Evolutionary conservation across 2,888 invertebrate genomes (phyloP), one percentile per base, ranked within the genome.

Genomic region (Tryphoninae sp.): DNA sequence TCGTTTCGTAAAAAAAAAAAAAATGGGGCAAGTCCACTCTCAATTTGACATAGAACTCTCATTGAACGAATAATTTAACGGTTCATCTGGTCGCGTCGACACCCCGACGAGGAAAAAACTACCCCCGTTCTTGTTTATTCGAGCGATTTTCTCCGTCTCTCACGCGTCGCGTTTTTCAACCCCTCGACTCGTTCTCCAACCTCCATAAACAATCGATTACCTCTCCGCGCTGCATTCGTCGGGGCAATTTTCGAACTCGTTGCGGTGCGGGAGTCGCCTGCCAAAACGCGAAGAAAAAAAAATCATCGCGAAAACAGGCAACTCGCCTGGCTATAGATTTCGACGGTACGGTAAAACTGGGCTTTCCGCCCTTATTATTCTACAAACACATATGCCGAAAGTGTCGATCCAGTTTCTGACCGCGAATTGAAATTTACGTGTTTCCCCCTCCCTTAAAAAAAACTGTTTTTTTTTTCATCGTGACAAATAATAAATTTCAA

Each of bases 11-110:
- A 19, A 19, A 19, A 19, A 45, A 19, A 45, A 4, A 45, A 45
- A 45, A 45, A 45, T 9, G 45, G 11, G 13, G 45, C 1, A 45
- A 45, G 13, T 1, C 7, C 13, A 45, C 45, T 13, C 45, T 45
- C 45, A 13, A 45, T 79, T 79, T 45, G 51, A 26, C 61, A 53
- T 68, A 68, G 61, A 53, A 33, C 59, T 59, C 42, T 61, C 72
- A 68, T 73, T 73, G 68, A 40, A 16, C 13, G 45, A 62, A 78
- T 79, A 73, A 73, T 73, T 68, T 62, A 68, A 55, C 51, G n/a
- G 40, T 53, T 40, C 26, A 73, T 68, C 61, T 16, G 49, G 4
- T 40, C 42, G 13, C 42, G 67, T 22, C 7, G n/a, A 49, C 22
- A 23, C 65, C 49, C n/a, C 61, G 33, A 61, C 49, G 33, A 67